Percentiles rank a stretch among this genome's conserved stretches.
These are phyloP conservation scores for Oreocharis arfaki DNA, from an alignment of 2,113 vertebrate species.

Conservation along the genomic window DNA sequence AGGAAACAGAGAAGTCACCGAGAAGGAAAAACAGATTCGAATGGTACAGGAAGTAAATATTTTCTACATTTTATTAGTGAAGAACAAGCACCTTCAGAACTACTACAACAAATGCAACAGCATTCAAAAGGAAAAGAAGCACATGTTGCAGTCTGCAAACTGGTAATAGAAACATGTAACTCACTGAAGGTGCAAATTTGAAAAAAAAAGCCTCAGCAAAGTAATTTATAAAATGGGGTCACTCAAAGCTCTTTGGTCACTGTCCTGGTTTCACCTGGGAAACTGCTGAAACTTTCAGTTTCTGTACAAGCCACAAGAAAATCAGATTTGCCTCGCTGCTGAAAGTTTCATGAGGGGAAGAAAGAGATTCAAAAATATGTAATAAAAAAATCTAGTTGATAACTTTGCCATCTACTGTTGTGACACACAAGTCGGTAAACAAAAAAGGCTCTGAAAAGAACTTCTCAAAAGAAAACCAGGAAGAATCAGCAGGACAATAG, in stretches of 20 bases:
- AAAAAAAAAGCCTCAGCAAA: neutral
- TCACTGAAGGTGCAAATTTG: neutral
- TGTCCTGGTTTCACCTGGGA: neutral
- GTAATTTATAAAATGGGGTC: neutral
- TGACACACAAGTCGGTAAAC: neutral
- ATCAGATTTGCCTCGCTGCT: neutral
- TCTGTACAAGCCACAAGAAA: neutral
- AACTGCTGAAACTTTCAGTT: neutral
- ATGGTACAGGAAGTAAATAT: slow-evolving; percentile 46
- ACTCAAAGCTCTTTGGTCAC: neutral
- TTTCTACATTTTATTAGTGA: neutral
- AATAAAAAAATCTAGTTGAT: neutral
- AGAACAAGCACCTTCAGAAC: neutral
- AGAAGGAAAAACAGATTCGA: slow-evolving; percentile 31
- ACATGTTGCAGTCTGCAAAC: neutral
- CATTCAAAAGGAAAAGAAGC: neutral
- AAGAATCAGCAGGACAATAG: neutral
- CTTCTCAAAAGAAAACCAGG: neutral
- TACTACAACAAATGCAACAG: neutral
- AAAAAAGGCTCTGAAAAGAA: neutral
- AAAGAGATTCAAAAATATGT: neutral
- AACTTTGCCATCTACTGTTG: neutral
- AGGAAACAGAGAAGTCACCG: slow-evolving; percentile 45
- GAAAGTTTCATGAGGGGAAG: neutral
- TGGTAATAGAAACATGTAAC: neutral